Conservation (phyloP, 1,140 invertebrate species). For the Harlomillsia oculata region DNA sequence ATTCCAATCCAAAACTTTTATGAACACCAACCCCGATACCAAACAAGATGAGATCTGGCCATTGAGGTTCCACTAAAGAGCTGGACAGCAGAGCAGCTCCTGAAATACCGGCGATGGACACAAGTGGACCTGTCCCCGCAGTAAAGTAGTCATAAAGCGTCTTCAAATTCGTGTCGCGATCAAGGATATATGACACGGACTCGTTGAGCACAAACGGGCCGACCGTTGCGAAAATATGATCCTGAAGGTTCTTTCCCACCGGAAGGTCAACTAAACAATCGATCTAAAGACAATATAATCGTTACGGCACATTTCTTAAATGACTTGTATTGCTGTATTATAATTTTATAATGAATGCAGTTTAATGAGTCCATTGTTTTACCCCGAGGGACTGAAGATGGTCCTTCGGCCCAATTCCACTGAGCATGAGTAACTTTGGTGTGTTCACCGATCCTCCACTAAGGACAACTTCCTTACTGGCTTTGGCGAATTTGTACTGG, state of each 20-base stretch:
- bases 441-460: conserved; percentile 39
- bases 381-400: conserved; percentile 39
- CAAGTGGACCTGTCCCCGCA: conserved; percentile 9
- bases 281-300: neutral
- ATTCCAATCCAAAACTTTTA: conserved; percentile 15
- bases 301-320: neutral
- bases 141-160: conserved; percentile 13
- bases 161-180: conserved; percentile 20
- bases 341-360: neutral
- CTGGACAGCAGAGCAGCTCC: conserved; percentile 13
- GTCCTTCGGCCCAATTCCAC: conserved; percentile 45
- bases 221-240: conserved; percentile 36
- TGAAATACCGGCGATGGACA: conserved; percentile 15
- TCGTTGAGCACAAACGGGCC: conserved; percentile 13
- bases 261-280: conserved; percentile 37
- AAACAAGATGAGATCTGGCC: conserved; percentile 20
- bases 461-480: conserved; percentile 38
- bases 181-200: conserved; percentile 7
- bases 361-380: neutral
- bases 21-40: conserved; percentile 20
- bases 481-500: conserved; percentile 11
- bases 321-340: neutral
- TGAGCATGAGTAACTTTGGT: conserved; percentile 44
- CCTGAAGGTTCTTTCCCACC: conserved; percentile 42
- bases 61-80: conserved; percentile 4